These are phyloP conservation scores for Oreonectes daqikongensis DNA, from an alignment of 2,797 vertebrate species.

Conservation along the genomic window DNA sequence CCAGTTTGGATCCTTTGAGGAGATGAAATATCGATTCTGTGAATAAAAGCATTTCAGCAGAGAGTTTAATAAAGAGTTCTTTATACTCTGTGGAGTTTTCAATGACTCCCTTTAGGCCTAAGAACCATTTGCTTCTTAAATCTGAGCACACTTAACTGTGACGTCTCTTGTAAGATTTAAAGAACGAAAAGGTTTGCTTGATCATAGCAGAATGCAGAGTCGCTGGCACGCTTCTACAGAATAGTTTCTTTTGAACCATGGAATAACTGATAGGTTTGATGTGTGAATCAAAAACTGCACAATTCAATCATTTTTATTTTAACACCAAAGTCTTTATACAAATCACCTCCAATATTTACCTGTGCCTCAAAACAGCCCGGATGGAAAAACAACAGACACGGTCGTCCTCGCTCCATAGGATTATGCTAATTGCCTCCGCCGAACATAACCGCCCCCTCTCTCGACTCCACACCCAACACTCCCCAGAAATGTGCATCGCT, in stretches of 20 bases:
- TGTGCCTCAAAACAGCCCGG: constrained; percentile 6
- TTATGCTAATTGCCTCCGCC: constrained; percentile 66
- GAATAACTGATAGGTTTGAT: not conserved
- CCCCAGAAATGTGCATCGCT: constrained; percentile 50
- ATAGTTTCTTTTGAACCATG: not conserved
- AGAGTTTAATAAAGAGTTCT: constrained; percentile 55
- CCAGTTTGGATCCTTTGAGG: constrained; percentile 46
- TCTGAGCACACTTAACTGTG: constrained; percentile 14
- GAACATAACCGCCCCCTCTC: constrained; percentile 52
- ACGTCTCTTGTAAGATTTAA: not conserved
- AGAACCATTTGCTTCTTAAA: constrained; percentile 32
- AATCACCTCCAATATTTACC: constrained; percentile 25
- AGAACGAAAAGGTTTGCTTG: not conserved
- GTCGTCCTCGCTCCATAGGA: constrained; percentile 55
- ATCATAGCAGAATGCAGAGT: not conserved
- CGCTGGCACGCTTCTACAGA: not conserved
- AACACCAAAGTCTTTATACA: constrained; percentile 9
- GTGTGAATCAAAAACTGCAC: not conserved
- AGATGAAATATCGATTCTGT: constrained; percentile 65
- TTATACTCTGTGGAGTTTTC: constrained; percentile 42
- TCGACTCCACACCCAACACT: constrained; percentile 40
- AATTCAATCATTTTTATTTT: no score
- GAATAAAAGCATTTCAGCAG: constrained; percentile 38
- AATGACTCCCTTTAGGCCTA: constrained; percentile 48
- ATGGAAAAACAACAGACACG: constrained; percentile 40